Base-by-base conservation (phyloP, 2,797 vertebrate genomes). In the Anguilla obscura region DNA sequence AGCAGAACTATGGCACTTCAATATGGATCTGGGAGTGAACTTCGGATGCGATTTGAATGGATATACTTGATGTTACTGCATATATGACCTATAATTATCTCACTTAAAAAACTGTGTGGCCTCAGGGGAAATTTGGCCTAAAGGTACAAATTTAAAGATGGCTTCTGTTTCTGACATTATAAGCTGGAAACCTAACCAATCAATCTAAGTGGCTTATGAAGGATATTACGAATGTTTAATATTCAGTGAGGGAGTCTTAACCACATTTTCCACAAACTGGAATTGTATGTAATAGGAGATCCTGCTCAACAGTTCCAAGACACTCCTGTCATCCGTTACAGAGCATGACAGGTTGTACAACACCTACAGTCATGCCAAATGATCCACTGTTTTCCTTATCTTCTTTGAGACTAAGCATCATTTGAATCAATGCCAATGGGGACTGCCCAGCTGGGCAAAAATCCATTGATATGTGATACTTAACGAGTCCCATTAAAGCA, bases 401-500 rank as follows among this genome's bases (percentile, higher is more conserved):
- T 58, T 58, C 18, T 69, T 10, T 58, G 10, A n/a, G 48, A 74
- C 52, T 27, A 48, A 27, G 21, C 60, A 50, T 87, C 0, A 27
- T 86, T 16, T 30, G 71, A 71, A 87, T 30, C 50, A 60, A 33
- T n/a, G 50, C 76, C 63, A 74, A 69, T 30, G 24, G 52, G 24
- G 83, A 36, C 63, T 69, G 82, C 74, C 30, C 24, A 36, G 45
- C 10, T 16, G 52, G 82, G 79, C 10, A 40, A 71, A 85, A 56
- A 85, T 40, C 18, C 87, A 87, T 84, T 69, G 36, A 54, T 54
- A 54, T n/a, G 21, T 40, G 30, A 18, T 85, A 48, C 82, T 48
- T 48, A 87, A 30, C 16, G n/a, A 30, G 36, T 87, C 40, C 56
- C 66, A 27, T 85, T 84, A 88, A 85, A 33, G 3, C 54, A 80